A percentile compares a stretch with the other conserved stretches of the same genome.
Conservation (phyloP, 2,888 invertebrate species). For the Diarsia mendica region DNA sequence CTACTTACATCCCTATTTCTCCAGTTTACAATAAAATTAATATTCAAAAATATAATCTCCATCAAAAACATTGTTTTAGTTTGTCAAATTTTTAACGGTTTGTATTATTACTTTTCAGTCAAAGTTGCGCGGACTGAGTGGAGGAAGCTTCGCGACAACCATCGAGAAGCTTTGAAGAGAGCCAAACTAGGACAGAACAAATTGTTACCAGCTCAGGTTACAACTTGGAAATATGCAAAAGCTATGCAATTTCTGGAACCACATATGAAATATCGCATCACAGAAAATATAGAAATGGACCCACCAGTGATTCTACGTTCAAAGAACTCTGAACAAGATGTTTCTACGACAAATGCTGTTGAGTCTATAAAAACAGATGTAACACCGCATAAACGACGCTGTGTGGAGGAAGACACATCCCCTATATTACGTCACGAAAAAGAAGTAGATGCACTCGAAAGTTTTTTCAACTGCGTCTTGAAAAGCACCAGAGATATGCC, state of each 20-base stretch:
- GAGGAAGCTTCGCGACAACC: slow-evolving; percentile 86
- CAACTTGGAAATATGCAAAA: slow-evolving; percentile 88
- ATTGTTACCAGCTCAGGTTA: slow-evolving; percentile 85
- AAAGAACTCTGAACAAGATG: slow-evolving; percentile 77
- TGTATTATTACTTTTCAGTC: slow-evolving; percentile 73
- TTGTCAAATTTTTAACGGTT: background rate
- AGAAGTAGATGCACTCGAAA: slow-evolving; percentile 80
- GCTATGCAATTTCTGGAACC: slow-evolving; percentile 87
- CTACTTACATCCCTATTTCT: too few species aligned
- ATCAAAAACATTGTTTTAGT: background rate
- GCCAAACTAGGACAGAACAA: slow-evolving; percentile 87
- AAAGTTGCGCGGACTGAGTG: slow-evolving; percentile 85
- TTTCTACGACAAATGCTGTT: slow-evolving; percentile 74
- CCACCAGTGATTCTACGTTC: slow-evolving; percentile 60
- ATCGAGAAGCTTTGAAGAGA: slow-evolving; percentile 84
- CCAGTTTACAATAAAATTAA: too few species aligned
- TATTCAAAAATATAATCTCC: too few species aligned
- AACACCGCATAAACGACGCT: slow-evolving; percentile 72
- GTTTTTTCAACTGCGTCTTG: slow-evolving; percentile 84
- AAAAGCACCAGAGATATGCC: slow-evolving; percentile 86
- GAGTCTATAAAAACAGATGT: slow-evolving; percentile 63
- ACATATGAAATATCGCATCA: slow-evolving; percentile 87
- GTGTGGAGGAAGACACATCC: slow-evolving; percentile 62
- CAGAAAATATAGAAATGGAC: slow-evolving; percentile 85
- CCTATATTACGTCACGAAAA: slow-evolving; percentile 57